Conservation (phyloP, 2,888 invertebrate genomes). For the Baronia brevicornis region DNA sequence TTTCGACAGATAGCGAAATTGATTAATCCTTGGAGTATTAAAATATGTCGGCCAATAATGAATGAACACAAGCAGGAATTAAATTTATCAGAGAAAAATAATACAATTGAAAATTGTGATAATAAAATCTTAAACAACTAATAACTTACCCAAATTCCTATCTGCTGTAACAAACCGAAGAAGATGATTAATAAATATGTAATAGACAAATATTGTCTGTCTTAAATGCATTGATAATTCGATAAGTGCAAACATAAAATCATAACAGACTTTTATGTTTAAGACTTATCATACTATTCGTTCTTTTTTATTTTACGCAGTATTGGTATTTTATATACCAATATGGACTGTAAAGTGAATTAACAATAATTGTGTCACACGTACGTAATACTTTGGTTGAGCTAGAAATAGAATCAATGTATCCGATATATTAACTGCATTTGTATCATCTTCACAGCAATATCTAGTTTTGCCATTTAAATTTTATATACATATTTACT, state of each 20-base stretch:
- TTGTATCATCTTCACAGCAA: too few relatives aligned
- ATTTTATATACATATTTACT: not conserved
- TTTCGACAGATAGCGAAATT: too few relatives aligned
- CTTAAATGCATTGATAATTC: constrained; percentile 3
- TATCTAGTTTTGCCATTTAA: not conserved
- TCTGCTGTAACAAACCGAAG: constrained; percentile 2
- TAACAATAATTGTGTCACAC: constrained; percentile 30
- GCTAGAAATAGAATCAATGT: constrained; percentile 36
- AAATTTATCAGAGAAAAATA: not conserved
- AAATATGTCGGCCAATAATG: too few relatives aligned
- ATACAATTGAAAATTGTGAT: not conserved
- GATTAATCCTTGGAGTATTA: too few relatives aligned
- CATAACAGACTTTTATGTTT: too few relatives aligned
- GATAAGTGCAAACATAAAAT: too few relatives aligned
- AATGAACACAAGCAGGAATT: too few relatives aligned
- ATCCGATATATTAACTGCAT: constrained; percentile 24
- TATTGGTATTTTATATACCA: too few relatives aligned
- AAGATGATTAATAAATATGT: not conserved
- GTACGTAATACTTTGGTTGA: constrained; percentile 23
- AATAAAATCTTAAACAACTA: not conserved
- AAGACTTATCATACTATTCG: too few relatives aligned
- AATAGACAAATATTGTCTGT: not conserved
- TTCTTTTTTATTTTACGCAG: too few relatives aligned
- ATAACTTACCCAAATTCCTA: constrained; percentile 27
- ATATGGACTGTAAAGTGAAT: constrained; percentile 2